Evolutionary conservation across 2,797 vertebrate species (phyloP), one percentile per base, ranked within the genome.

Genomic region (Adrianichthys oophorus): DNA sequence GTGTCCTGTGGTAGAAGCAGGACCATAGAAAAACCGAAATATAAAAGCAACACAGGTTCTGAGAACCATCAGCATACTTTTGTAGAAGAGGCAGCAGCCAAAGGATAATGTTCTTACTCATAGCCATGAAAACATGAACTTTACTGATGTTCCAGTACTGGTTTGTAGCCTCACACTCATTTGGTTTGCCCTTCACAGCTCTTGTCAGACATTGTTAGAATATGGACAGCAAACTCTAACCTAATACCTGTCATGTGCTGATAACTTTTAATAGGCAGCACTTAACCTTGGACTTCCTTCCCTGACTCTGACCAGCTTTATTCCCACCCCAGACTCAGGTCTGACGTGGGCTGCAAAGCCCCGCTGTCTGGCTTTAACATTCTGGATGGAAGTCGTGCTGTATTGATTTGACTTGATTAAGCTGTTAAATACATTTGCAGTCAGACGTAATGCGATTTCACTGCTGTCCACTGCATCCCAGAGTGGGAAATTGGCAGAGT

Each of bases 371-470:
- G 53, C 59, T 71, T 79, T 68, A 62, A 56, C 62, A 82, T 83
- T 80, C 80, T 44, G 62, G 17, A 50, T 41, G 57, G 61, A 65
- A 47, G 56, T 4, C 44, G 41, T n/a, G 58, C 64, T 63, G n/a
- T 73, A 82, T 85, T 80, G 84, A 84, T 85, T 82, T 63, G 68
- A 68, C 72, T 82, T 74, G 77, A 85, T 80, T 81, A 78, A 83
- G 76, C 77, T 76, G 80, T 87, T 85, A 82, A 85, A 79, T 87
- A 72, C 68, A 81, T 86, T 78, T 73, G 23, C 65, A 78, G 56
- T 78, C 53, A 49, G 74, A 58, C 43, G 5, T 74, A 62, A 77
- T 80, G 67, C 66, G 75, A 78, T 83, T 82, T 79, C 61, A 59
- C 64, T 48, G 55, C 71, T 59, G 65, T 80, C 69, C 51, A 52